These are phyloP conservation scores for Bombylius major DNA, from an alignment of 2,888 invertebrate species.

Conservation along the genomic window DNA sequence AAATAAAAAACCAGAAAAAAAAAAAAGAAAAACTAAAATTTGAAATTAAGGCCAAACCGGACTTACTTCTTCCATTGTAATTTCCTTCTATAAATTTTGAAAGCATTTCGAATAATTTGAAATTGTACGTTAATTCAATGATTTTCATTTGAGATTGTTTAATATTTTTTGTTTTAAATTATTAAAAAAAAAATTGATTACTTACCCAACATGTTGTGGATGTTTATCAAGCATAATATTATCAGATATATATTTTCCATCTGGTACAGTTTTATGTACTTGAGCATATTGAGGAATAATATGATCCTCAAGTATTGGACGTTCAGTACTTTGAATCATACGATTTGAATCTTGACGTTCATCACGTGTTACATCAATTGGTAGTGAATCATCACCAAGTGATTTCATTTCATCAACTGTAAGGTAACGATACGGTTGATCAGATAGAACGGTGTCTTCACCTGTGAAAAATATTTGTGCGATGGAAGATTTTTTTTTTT, in stretches of 20 bases:
- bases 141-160: too few relatives aligned
- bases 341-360: conserved; percentile 65
- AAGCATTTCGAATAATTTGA: neutral
- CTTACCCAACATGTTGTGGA: conserved; percentile 50
- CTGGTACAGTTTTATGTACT: conserved; percentile 37
- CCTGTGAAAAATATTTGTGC: conserved; percentile 42
- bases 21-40: too few relatives aligned
- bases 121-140: too few relatives aligned
- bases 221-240: conserved; percentile 46
- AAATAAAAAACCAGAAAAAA: neutral
- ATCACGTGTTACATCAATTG: conserved; percentile 86
- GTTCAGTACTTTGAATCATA: conserved; percentile 38
- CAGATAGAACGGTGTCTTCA: conserved; percentile 82
- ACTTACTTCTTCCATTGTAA: conserved; percentile 94
- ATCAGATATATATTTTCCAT: conserved; percentile 43
- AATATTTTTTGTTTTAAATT: too few relatives aligned
- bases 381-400: conserved; percentile 81
- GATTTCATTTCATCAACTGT: conserved; percentile 95
- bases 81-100: conserved; percentile 51
- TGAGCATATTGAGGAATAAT: conserved; percentile 50
- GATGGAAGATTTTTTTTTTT: neutral
- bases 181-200: conserved; percentile 12
- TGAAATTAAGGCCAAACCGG: neutral
- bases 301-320: conserved; percentile 46
- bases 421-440: conserved; percentile 82